Conservation (phyloP, 2,888 invertebrate species). For the Drosophila algonquin region DNA sequence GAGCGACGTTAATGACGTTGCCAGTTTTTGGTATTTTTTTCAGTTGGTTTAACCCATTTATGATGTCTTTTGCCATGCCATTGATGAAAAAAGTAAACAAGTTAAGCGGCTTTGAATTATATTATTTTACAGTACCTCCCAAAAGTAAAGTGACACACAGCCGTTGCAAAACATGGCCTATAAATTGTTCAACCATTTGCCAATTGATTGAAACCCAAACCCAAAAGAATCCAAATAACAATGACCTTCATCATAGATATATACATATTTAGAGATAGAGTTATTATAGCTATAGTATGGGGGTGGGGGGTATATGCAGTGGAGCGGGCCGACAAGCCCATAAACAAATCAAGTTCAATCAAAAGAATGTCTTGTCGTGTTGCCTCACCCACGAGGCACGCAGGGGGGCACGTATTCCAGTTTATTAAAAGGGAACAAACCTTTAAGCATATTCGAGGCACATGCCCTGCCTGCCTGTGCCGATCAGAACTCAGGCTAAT, state of each 20-base stretch:
- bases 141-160: constrained; percentile 23
- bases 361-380: constrained; percentile 38
- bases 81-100: constrained; percentile 51
- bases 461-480: constrained; percentile 10
- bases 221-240: constrained; percentile 30
- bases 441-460: constrained; percentile 30
- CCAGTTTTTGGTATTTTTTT: constrained; percentile 22
- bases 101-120: constrained; percentile 52
- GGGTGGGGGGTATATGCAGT: constrained; percentile 26
- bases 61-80: constrained; percentile 53
- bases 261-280: constrained; percentile 1
- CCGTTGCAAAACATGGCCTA: constrained; percentile 19
- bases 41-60: constrained; percentile 49
- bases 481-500: constrained; percentile 11
- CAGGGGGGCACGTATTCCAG: constrained; percentile 38
- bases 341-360: constrained; percentile 47
- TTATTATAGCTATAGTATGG: constrained; percentile 12
- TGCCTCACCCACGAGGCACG: constrained; percentile 22
- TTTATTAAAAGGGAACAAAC: constrained; percentile 34
- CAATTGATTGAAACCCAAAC: constrained; percentile 32
- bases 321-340: constrained; percentile 29
- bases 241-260: constrained; percentile 32
- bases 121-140: constrained; percentile 35
- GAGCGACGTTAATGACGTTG: constrained; percentile 35
- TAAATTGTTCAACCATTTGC: constrained; percentile 8